A percentile compares a stretch with the other conserved stretches of the same genome.
These are phyloP conservation scores for Drosophila flavopinicola DNA, from an alignment of 2,888 invertebrate species.

Conservation along the genomic window DNA sequence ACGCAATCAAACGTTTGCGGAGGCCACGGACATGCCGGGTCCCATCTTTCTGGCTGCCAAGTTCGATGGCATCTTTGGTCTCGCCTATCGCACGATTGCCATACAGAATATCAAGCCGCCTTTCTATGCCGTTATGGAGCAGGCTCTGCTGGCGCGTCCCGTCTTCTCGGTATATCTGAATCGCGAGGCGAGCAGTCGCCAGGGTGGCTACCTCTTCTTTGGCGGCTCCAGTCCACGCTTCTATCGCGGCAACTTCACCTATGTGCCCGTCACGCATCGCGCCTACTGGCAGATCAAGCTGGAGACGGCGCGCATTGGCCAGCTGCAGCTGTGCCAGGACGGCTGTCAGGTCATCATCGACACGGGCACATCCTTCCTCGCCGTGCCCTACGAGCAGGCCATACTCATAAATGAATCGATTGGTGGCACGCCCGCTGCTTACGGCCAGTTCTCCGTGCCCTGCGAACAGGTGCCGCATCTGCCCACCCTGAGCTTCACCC, in stretches of 20 bases:
- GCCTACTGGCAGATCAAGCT: slow-evolving; percentile 68
- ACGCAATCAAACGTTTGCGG: slow-evolving; percentile 59
- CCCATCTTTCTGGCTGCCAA: slow-evolving; percentile 70
- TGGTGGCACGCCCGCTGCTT: slow-evolving; percentile 91
- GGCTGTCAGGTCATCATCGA: slow-evolving; percentile 71
- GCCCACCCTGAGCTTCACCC: slow-evolving; percentile 90
- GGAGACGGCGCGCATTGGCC: slow-evolving; percentile 49
- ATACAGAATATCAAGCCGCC: slow-evolving; percentile 66
- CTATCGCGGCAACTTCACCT: slow-evolving; percentile 65
- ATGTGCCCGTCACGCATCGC: slow-evolving; percentile 57
- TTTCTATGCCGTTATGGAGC: slow-evolving; percentile 65
- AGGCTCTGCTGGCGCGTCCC: slow-evolving; percentile 39
- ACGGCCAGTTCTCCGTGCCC: slow-evolving; percentile 92
- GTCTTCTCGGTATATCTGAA: slow-evolving; percentile 66
- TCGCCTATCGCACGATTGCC: slow-evolving; percentile 62
- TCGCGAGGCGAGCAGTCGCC: slow-evolving; percentile 13
- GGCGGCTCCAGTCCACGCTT: slow-evolving; percentile 59
- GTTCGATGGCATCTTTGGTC: slow-evolving; percentile 71
- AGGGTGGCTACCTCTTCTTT: slow-evolving; percentile 64
- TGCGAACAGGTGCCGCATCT: slow-evolving; percentile 91
- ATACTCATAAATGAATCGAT: slow-evolving; percentile 90
- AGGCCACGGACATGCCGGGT: slow-evolving; percentile 71
- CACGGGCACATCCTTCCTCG: slow-evolving; percentile 95
- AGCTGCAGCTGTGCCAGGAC: slow-evolving; percentile 46
- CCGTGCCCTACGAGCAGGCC: slow-evolving; percentile 92